Evolutionary conservation across 2,113 vertebrate genomes (phyloP), one percentile per base, ranked within the genome.

Genomic region (Ctenodactylus gundi): DNA sequence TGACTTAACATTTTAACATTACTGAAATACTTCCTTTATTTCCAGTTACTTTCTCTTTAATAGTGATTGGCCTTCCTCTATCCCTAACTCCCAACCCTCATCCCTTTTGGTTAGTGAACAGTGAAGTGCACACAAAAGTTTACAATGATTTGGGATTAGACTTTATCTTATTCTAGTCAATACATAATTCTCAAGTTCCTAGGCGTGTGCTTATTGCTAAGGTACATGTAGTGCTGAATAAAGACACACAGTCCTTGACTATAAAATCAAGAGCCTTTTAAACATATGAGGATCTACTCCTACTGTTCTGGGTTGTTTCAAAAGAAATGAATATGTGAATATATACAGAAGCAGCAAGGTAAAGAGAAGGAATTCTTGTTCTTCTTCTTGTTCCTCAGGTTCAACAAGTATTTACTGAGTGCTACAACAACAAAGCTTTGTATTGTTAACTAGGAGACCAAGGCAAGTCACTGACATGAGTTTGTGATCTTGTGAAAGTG

Each of bases 1-100:
- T 46, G 62, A 36, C 7, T 88, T 93, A 70, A n/a, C 14, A 31
- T 82, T 76, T 60, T 21, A n/a, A 58, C 36, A 85, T 53, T 93
- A 17, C 68, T 62, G 10, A 36, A 46, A 29, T 31, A 21, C 14
- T 46, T 14, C 34, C 78, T 88, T 23, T 73, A 57, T 82, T 90
- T 94, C 73, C 62, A 73, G 8, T 85, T 72, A 67, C 29, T 93
- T 94, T 91, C 49, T 76, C 44, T 95, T 89, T 57, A 73, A 25
- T 76, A 39, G 1, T 81, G 81, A 90, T 88, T 95, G 39, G 41
- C 18, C 64, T 78, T 51, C 41, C 23, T 60, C 25, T 78, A 10
- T 46, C 27, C 55, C 23, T 46, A n/a, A n/a, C n/a, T n/a, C n/a
- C 18, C 20, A 10, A 10, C 6, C 0, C 14, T 23, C n/a, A 36